Conservation (phyloP, 2,797 vertebrate species). For the Balearica regulorum region DNA sequence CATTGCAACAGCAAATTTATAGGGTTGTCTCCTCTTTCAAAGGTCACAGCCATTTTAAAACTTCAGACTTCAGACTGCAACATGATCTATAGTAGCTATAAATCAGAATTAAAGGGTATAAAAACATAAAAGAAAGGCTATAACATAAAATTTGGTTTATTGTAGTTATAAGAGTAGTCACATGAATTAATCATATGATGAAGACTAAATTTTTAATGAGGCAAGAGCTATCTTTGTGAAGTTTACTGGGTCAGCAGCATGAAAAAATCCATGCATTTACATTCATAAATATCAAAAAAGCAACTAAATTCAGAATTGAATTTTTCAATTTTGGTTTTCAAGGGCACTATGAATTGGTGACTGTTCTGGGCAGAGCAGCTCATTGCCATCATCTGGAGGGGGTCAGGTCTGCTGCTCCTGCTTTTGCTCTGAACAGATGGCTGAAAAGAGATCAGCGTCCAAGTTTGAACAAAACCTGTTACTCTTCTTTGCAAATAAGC, state of each 20-base stretch:
- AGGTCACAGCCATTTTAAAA: constrained; percentile 50
- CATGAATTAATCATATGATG: constrained; percentile 1
- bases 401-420: not conserved
- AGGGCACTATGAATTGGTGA: not conserved
- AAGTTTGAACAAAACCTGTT: not conserved
- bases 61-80: constrained; percentile 25
- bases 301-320: not conserved
- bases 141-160: not conserved
- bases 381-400: not conserved
- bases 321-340: not conserved
- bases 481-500: not conserved
- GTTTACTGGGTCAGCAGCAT: not conserved
- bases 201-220: constrained; percentile 7
- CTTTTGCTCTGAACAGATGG: constrained; percentile 1
- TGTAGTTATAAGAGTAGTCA: not conserved
- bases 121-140: constrained; percentile 12
- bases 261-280: not conserved
- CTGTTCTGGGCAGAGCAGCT: not conserved
- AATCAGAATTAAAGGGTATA: constrained; percentile 12
- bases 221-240: not conserved
- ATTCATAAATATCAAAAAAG: not conserved
- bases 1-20: constrained; percentile 19
- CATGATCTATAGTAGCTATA: not conserved
- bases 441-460: not conserved
- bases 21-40: constrained; percentile 52